Percentiles rank a stretch among this genome's conserved stretches.
These are phyloP conservation scores for Kryptolebias ocellatus DNA, from an alignment of 2,797 vertebrate species.

Conservation along the genomic window DNA sequence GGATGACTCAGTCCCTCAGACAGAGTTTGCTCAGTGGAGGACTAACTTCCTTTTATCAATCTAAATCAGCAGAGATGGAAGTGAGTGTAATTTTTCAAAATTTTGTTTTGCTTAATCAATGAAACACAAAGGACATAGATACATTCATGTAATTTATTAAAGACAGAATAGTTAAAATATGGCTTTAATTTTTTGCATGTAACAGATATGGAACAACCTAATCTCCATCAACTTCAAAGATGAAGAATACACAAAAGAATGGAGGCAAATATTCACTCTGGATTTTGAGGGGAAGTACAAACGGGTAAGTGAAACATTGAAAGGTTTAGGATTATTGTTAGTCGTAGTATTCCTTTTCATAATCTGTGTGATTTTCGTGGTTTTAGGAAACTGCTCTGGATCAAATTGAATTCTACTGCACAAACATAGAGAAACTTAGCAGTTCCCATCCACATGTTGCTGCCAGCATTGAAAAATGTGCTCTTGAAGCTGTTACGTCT, in stretches of 20 bases:
- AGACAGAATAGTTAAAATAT: not conserved
- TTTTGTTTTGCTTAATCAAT: too few relatives aligned
- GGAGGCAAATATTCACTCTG: constrained; percentile 78
- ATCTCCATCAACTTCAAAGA: constrained; percentile 80
- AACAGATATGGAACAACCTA: constrained; percentile 86
- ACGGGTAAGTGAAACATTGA: constrained; percentile 72
- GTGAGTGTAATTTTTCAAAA: constrained; percentile 50
- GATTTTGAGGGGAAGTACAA: constrained; percentile 87
- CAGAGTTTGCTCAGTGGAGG: constrained; percentile 28
- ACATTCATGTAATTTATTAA: not conserved
- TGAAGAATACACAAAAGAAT: constrained; percentile 69
- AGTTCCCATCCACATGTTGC: constrained; percentile 64
- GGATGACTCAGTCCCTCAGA: constrained; percentile 68
- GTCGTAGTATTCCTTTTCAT: not conserved
- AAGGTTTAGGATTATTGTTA: not conserved
- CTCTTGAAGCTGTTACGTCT: constrained; percentile 85
- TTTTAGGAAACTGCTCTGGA: constrained; percentile 78
- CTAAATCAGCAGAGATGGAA: constrained; percentile 49
- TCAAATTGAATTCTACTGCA: constrained; percentile 86
- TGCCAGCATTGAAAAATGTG: constrained; percentile 84
- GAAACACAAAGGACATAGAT: not conserved
- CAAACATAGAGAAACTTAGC: constrained; percentile 26
- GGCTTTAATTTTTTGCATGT: constrained; percentile 18
- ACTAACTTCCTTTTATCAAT: fast-evolving
- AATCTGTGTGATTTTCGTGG: constrained; percentile 3